Percentiles rank a stretch among this genome's conserved stretches.
Evolutionary conservation across 2,797 vertebrate species (phyloP).

Genomic region (Scleropages formosus): DNA sequence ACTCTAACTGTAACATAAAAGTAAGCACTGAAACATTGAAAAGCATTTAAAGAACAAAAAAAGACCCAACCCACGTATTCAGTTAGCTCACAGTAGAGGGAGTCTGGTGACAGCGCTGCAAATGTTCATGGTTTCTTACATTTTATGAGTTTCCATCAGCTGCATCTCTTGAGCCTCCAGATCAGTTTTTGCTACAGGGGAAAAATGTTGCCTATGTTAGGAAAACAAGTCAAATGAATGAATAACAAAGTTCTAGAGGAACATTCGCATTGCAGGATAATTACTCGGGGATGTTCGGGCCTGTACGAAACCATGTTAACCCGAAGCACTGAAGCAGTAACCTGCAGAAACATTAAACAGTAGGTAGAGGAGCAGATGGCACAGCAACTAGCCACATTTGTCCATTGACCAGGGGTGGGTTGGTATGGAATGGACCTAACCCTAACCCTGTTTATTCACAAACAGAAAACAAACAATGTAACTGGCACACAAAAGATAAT

Average conservation of each 20-base stretch:
- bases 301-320: conserved; percentile 2
- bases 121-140: conserved; percentile 69
- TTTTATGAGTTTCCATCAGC: conserved; percentile 80
- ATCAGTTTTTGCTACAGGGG: conserved; percentile 80
- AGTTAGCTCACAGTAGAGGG: neutral
- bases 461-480: too few relatives aligned
- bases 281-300: neutral
- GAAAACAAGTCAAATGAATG: conserved; percentile 13
- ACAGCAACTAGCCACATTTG: neutral
- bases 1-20: neutral
- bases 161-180: conserved; percentile 81
- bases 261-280: neutral
- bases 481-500: too few relatives aligned
- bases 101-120: neutral
- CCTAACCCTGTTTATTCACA: too few relatives aligned
- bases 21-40: too few relatives aligned
- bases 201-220: conserved; percentile 25
- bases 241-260: neutral
- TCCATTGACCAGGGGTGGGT: too few relatives aligned
- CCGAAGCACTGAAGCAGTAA: neutral
- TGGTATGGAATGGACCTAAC: too few relatives aligned
- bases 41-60: too few relatives aligned
- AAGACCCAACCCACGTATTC: neutral
- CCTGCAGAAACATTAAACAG: neutral
- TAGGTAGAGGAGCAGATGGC: neutral